Conservation (phyloP, 1,140 invertebrate species). For the Drosophila burlai region DNA sequence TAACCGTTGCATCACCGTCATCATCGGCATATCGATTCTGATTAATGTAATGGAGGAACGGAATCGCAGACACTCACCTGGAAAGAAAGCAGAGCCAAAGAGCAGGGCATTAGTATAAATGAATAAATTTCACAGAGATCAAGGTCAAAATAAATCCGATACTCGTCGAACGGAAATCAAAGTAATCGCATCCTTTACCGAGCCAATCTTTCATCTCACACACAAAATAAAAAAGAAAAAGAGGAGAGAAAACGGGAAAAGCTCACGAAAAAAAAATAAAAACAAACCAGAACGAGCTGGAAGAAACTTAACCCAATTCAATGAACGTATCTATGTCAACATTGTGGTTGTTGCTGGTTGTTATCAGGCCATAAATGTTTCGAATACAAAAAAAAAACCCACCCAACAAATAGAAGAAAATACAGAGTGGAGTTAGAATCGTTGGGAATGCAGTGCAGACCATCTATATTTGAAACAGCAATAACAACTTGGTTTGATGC, state of each 20-base stretch:
- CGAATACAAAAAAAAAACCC: constrained; percentile 25
- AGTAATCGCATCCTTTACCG: constrained; percentile 36
- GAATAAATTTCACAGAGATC: constrained; percentile 45
- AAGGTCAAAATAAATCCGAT: constrained; percentile 27
- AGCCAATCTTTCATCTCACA: constrained; percentile 24
- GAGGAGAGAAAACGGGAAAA: not conserved
- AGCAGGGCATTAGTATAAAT: constrained; percentile 40
- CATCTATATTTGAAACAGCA: constrained; percentile 47
- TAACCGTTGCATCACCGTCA: not conserved
- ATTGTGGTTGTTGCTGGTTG: constrained; percentile 21
- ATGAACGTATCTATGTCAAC: constrained; percentile 51
- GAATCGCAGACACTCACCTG: constrained; percentile 35
- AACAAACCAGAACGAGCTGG: constrained; percentile 2
- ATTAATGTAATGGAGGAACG: constrained; percentile 14
- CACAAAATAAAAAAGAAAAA: not conserved
- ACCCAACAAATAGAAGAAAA: not conserved
- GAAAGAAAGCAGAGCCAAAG: constrained; percentile 30
- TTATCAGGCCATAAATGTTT: constrained; percentile 57
- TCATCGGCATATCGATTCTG: not conserved
- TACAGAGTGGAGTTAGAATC: constrained; percentile 13
- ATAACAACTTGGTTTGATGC: constrained; percentile 21
- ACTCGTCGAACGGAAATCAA: constrained; percentile 19
- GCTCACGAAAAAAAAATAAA: constrained; percentile 26
- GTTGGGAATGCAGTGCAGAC: constrained; percentile 28
- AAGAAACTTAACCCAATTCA: constrained; percentile 54